Percentiles rank a stretch among this genome's conserved stretches.
phyloP scores from a whole-genome alignment of 2,797 vertebrate genomes.

The Tympanoctomys barrerae region DNA sequence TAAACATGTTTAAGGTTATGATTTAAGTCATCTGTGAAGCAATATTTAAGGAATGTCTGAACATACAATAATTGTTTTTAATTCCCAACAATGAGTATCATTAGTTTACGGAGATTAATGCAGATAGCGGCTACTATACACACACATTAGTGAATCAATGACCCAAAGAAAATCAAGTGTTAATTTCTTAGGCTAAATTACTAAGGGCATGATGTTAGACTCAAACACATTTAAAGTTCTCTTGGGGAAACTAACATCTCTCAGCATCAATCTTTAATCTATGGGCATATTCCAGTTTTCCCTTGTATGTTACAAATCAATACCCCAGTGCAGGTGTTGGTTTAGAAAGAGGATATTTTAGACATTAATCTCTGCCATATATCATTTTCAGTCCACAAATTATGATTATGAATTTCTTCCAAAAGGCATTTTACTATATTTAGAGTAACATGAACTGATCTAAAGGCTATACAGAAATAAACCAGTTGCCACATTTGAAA shows the following conservation, averaged over 20 bases:
- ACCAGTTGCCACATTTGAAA: not conserved
- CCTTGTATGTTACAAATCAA: constrained; percentile 43
- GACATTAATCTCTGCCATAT: not conserved
- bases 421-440: not conserved
- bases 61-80: constrained; percentile 69
- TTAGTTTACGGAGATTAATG: constrained; percentile 69
- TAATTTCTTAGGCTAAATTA: constrained; percentile 84
- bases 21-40: constrained; percentile 57
- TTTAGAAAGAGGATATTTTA: constrained; percentile 11
- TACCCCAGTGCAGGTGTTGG: constrained; percentile 20
- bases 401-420: constrained; percentile 44
- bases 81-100: constrained; percentile 58
- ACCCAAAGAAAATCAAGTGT: constrained; percentile 80
- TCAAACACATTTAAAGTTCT: constrained; percentile 73
- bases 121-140: constrained; percentile 58
- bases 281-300: constrained; percentile 70
- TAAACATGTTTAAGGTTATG: constrained; percentile 51
- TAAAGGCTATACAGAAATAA: constrained; percentile 42
- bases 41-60: constrained; percentile 69
- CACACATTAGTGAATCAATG: constrained; percentile 81
- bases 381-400: not conserved
- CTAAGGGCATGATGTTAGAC: constrained; percentile 71
- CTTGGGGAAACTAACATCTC: constrained; percentile 68
- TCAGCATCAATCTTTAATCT: constrained; percentile 74
- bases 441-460: constrained; percentile 1